Evolutionary conservation across 2,113 vertebrate genomes (phyloP), one percentile per base, ranked within the genome.

Genomic region (Sylvietta virens): DNA sequence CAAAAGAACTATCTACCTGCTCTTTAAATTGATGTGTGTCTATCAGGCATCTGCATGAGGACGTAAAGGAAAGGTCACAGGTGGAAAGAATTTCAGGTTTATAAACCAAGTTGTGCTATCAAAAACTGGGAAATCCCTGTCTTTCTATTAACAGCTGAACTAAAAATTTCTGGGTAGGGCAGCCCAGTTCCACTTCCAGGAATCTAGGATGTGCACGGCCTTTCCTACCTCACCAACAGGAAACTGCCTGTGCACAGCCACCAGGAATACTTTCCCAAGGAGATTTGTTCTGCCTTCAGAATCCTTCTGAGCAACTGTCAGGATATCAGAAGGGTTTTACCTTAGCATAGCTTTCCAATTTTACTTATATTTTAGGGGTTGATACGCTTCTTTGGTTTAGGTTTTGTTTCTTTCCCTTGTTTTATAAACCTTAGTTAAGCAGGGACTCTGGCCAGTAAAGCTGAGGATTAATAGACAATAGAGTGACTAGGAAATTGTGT

Each of bases 31-130:
- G 42, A 13, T 62, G 28, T 7, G 9, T 45, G 26, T 8, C 42
- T 61, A 3, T 62, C 17, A 78, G 17, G 23, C 42, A 35, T 22
- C 33, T 0, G 0, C 28, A 15, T 1, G 0, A 39, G 51, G 44
- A 77, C 0, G 0, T 39, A 69, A 81, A 54, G 6, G 21, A 80
- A 57, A 66, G 1, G 0, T 81, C 64, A 78, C 18, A 58, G 35
- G 28, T 20, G 19, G n/a, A 17, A 92, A 77, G 27, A 50, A 17
- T 14, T 45, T 53, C n/a, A 33, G 11, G 20, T 65, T 66, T 83
- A 73, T 45, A 62, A 73, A 73, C 30, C 27, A 71, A 56, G 74
- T 50, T 54, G 9, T n/a, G 10, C 31, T 60, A 28, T 21, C 21
- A 62, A 73, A 81, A 81, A 24, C 39, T 78, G 27, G 39, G 67